These are phyloP conservation scores for Caenorhabditis sp. DNA, from an alignment of 2,888 invertebrate species.

Conservation along the genomic window DNA sequence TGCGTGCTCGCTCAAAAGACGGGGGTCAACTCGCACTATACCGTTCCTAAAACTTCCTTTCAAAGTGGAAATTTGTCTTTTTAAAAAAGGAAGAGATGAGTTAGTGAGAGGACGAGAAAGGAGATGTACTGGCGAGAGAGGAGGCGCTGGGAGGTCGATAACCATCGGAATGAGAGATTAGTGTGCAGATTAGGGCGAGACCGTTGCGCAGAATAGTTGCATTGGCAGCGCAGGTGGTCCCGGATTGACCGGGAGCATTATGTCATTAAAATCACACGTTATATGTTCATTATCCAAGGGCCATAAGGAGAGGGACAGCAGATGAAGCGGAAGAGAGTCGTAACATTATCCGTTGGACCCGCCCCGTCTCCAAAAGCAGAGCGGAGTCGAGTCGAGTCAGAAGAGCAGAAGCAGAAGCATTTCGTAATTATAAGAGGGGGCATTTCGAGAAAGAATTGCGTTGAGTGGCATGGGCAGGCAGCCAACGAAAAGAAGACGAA, in stretches of 20 bases:
- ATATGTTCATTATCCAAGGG: too few relatives aligned
- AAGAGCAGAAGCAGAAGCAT: constrained; percentile 1
- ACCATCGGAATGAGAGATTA: constrained; percentile 45
- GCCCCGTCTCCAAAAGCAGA: too few relatives aligned
- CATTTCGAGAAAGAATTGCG: constrained; percentile 12
- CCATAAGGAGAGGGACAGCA: too few relatives aligned
- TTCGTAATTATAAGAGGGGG: constrained; percentile 17
- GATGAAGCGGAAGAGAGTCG: too few relatives aligned
- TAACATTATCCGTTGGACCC: constrained; percentile 11
- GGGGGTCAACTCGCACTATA: too few relatives aligned
- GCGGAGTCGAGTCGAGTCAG: constrained; percentile 11
- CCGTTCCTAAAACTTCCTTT: too few relatives aligned
- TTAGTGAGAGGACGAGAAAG: constrained; percentile 10
- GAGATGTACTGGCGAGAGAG: constrained; percentile 3
- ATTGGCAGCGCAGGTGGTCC: constrained; percentile 13
- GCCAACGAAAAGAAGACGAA: not conserved
- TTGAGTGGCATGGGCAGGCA: not conserved
- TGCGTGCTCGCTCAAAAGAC: too few relatives aligned
- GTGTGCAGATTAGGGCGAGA: constrained; percentile 26
- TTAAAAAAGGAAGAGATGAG: constrained; percentile 6
- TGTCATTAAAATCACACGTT: not conserved
- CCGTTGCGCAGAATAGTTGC: not conserved
- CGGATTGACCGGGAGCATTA: not conserved
- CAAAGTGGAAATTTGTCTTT: too few relatives aligned
- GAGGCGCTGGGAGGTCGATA: constrained; percentile 17